These are phyloP conservation scores for Lepidonotus clava DNA, from an alignment of 2,888 invertebrate genomes.

Conservation along the genomic window DNA sequence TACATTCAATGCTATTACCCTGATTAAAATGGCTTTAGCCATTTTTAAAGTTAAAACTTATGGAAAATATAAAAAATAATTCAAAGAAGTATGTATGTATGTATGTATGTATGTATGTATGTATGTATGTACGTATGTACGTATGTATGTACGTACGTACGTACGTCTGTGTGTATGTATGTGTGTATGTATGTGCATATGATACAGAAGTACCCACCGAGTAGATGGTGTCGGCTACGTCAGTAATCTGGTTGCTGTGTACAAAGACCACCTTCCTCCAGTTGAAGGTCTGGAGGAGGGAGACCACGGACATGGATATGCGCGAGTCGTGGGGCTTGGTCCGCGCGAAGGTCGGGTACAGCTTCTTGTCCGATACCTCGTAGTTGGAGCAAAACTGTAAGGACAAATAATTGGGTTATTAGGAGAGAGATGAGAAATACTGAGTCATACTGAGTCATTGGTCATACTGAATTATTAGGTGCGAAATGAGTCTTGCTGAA, in stretches of 20 bases:
- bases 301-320: slow-evolving; percentile 94
- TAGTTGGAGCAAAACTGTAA: slow-evolving; percentile 93
- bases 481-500: too few species aligned
- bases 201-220: slow-evolving; percentile 66
- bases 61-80: too few species aligned
- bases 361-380: slow-evolving; percentile 91
- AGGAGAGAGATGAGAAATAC: too few species aligned
- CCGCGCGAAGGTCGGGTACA: slow-evolving; percentile 94
- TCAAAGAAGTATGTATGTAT: slow-evolving; percentile 52
- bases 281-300: slow-evolving; percentile 90
- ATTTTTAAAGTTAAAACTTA: too few species aligned
- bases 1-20: too few species aligned
- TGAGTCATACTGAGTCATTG: too few species aligned
- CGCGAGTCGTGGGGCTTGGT: slow-evolving; percentile 96
- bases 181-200: slow-evolving; percentile 40
- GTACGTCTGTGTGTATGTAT: slow-evolving; percentile 58
- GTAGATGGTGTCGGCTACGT: slow-evolving; percentile 89
- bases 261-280: slow-evolving; percentile 94
- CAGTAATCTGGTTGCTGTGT: slow-evolving; percentile 87
- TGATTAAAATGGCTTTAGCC: too few species aligned
- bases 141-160: slow-evolving; percentile 60
- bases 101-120: slow-evolving; percentile 59
- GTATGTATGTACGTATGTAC: slow-evolving; percentile 58
- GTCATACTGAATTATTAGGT: not conserved
- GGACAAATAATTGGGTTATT: slow-evolving; percentile 46